Evolutionary conservation across 30 jellyfish, hydroid and myxozoan species (phyloP).

Genomic region (Nemopilema nomurai): DNA sequence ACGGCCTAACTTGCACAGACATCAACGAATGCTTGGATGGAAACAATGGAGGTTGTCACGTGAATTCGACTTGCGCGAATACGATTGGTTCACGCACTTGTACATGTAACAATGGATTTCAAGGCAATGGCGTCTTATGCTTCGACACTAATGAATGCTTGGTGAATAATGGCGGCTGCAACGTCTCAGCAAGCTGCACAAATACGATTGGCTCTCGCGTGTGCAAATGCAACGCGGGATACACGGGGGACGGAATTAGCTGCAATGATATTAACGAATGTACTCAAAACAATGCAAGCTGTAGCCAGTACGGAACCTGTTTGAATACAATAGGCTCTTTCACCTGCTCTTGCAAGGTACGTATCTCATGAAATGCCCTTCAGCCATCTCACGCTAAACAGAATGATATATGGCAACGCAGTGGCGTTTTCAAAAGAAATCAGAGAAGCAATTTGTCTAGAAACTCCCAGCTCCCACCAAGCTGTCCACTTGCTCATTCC

Average conservation of each 20-base stretch:
- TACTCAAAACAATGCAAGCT: conserved; percentile 6
- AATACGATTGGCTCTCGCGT: conserved; percentile 15
- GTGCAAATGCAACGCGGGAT: conserved; percentile 44
- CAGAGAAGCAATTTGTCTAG: too few relatives aligned
- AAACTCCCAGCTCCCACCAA: too few relatives aligned
- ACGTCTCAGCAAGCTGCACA: conserved; percentile 2
- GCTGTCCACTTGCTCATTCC: too few relatives aligned
- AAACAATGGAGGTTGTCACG: conserved; percentile 35
- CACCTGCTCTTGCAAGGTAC: conserved; percentile 13
- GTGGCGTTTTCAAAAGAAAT: too few relatives aligned
- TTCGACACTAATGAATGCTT: conserved; percentile 47
- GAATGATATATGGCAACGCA: too few relatives aligned
- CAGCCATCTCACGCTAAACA: too few relatives aligned
- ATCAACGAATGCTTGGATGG: conserved; percentile 27
- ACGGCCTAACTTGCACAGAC: conserved; percentile 21
- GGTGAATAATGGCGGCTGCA: conserved; percentile 41
- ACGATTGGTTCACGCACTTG: conserved; percentile 33
- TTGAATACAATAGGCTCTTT: conserved; percentile 23
- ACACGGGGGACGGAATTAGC: conserved; percentile 13
- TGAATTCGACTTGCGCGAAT: conserved; percentile 9
- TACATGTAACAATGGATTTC: conserved; percentile 32
- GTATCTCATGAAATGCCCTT: background rate
- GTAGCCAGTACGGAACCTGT: conserved; percentile 22
- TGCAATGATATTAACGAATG: conserved; percentile 63
- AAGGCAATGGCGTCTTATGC: conserved; percentile 52